Conservation (phyloP, 2,797 vertebrate species). For the Leontocebus nigricollis region DNA sequence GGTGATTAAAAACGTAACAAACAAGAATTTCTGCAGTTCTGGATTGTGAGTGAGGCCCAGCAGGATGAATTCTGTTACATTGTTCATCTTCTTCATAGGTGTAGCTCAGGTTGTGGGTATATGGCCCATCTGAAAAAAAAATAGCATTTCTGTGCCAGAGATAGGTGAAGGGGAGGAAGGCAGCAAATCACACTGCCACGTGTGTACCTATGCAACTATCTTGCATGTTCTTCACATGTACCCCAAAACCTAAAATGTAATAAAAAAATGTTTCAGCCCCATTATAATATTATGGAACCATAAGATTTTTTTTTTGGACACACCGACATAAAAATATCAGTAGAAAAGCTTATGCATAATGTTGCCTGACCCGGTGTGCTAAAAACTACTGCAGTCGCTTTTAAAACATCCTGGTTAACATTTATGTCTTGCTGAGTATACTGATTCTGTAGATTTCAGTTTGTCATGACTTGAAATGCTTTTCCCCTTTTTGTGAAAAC, state of each 20-base stretch:
- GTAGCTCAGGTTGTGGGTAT: neutral
- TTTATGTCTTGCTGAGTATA: neutral
- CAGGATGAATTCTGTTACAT: slow-evolving; percentile 61
- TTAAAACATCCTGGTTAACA: neutral
- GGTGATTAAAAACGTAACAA: neutral
- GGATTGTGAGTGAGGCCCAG: slow-evolving; percentile 48
- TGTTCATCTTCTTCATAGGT: neutral
- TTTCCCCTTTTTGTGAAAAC: neutral
- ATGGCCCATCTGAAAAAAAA: neutral
- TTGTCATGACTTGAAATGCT: neutral
- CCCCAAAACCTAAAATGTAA: too few relatives aligned
- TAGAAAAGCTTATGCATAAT: neutral
- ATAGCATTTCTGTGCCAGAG: neutral
- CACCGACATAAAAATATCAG: neutral
- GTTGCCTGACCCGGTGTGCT: neutral
- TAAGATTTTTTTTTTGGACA: neutral
- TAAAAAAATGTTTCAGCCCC: too few relatives aligned
- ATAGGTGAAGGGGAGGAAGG: too few relatives aligned
- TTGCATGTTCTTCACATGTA: too few relatives aligned
- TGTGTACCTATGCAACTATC: too few relatives aligned
- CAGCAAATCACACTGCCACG: too few relatives aligned
- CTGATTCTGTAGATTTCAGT: neutral
- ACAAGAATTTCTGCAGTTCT: neutral
- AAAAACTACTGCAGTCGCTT: neutral
- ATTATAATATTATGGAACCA: too few relatives aligned